These are phyloP conservation scores for Paedocypris micromegethes DNA, from an alignment of 2,797 vertebrate genomes.

Conservation along the genomic window DNA sequence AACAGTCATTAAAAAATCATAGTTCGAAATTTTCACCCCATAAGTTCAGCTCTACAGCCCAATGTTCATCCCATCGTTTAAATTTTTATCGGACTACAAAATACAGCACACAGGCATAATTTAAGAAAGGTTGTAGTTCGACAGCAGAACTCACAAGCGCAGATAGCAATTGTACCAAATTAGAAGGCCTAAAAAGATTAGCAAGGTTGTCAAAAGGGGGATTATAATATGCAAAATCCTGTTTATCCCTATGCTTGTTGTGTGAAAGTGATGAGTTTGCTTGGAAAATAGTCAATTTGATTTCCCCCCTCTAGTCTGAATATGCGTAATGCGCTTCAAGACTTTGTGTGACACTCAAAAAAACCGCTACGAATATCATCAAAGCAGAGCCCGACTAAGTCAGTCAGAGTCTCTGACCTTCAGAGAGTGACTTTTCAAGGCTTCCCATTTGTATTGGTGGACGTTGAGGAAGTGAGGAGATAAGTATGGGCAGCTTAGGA, in stretches of 20 bases:
- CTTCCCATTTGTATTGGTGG: slow-evolving; percentile 12
- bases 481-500: slow-evolving; percentile 25
- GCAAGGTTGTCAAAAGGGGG: slow-evolving; percentile 40
- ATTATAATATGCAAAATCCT: slow-evolving; percentile 44
- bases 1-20: no score
- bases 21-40: no score
- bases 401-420: slow-evolving; percentile 27
- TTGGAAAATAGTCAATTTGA: slow-evolving; percentile 40
- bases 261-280: slow-evolving; percentile 32
- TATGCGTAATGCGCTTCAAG: slow-evolving; percentile 6
- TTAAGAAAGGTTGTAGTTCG: no score
- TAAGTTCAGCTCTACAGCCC: no score
- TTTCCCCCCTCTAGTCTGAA: slow-evolving; percentile 13
- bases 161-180: slow-evolving; percentile 44
- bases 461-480: slow-evolving; percentile 16
- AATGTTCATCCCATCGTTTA: no score
- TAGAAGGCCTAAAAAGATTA: slow-evolving; percentile 47
- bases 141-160: slow-evolving; percentile 17
- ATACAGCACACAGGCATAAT: no score
- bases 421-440: slow-evolving; percentile 14
- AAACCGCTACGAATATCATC: slow-evolving; percentile 22
- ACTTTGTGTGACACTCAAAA: background rate
- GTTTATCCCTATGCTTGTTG: slow-evolving; percentile 44
- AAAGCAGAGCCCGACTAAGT: slow-evolving; percentile 24
- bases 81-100: no score